phyloP scores from a whole-genome alignment of 1,140 invertebrate species.

The Oppia nitens region DNA sequence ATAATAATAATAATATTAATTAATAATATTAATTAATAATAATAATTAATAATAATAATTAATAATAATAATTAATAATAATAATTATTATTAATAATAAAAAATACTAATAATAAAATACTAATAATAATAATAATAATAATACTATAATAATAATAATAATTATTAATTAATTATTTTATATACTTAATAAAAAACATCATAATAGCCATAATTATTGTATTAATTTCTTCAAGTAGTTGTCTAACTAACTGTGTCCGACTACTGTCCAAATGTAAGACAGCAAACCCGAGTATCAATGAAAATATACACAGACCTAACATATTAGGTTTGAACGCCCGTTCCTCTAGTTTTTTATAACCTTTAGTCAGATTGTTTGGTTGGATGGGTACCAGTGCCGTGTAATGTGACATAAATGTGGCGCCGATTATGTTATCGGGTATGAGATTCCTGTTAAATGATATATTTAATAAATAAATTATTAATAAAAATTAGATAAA shows the following conservation, averaged over 20 bases:
- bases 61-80: too few species aligned
- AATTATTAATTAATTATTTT: too few species aligned
- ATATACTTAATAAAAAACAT: constrained; percentile 27
- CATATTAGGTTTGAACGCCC: constrained; percentile 6
- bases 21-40: too few species aligned
- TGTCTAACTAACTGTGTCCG: constrained; percentile 46
- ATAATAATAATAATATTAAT: too few species aligned
- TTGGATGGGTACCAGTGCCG: not conserved
- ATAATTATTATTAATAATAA: too few species aligned
- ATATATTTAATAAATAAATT: too few species aligned
- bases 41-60: too few species aligned
- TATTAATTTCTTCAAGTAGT: constrained; percentile 61
- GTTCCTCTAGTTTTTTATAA: not conserved
- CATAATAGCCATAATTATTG: constrained; percentile 78
- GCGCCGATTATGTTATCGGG: constrained; percentile 18
- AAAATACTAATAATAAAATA: too few species aligned
- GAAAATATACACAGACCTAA: constrained; percentile 2
- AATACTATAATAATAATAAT: too few species aligned
- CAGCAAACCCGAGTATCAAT: constrained; percentile 49
- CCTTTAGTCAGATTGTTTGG: not conserved
- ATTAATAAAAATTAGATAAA: too few species aligned
- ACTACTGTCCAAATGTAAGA: constrained; percentile 52
- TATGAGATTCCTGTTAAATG: constrained; percentile 16
- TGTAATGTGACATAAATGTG: constrained; percentile 10
- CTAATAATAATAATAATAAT: too few species aligned